Evolutionary conservation across 1,140 invertebrate genomes (phyloP), one percentile per base, ranked within the genome.

Genomic region (Trypoxylus dichotomus): DNA sequence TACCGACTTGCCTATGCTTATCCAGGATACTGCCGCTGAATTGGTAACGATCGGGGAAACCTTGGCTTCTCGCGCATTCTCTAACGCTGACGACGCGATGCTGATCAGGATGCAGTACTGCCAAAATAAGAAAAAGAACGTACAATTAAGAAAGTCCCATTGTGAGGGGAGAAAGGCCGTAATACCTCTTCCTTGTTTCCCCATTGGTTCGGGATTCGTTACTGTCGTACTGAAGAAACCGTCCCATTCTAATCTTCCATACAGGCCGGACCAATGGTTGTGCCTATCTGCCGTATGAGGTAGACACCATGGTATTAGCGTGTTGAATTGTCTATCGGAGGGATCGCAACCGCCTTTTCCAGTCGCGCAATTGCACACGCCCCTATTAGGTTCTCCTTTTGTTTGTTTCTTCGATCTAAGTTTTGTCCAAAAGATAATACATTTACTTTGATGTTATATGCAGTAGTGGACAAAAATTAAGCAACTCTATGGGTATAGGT

Each of bases 201-300:
- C 94, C 94, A 96, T 96, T 8, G 95, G 95, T 84, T 96, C 95
- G 54, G 95, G 95, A 88, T 96, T 96, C n/a, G 95, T 96, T 74
- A 93, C 90, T 7, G 94, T 96, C 2, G 95, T 97, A 76, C 90
- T 90, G 85, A 96, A 97, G 87, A 93, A 96, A 13, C 94, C 95
- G 83, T 95, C 91, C 94, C 94, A 96, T 77, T 93, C 91, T 1
- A 97, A 83, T 75, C 95, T 89, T 0, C 95, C 93, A 88, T 92
- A 92, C 2, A 92, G 84, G 1, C 91, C 92, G 0, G 94, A 90
- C 95, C 95, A 97, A 86, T 97, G 88, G 86, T 95, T 95, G 85
- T 97, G 94, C 27, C 95, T 86, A 86, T 96, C 95, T 29, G 91
- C 94, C 1, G 95, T 97, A 85, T 97, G 95, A 25, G 95, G 95